These are phyloP conservation scores for Aromia moschata DNA, from an alignment of 2,888 invertebrate genomes.

Conservation along the genomic window DNA sequence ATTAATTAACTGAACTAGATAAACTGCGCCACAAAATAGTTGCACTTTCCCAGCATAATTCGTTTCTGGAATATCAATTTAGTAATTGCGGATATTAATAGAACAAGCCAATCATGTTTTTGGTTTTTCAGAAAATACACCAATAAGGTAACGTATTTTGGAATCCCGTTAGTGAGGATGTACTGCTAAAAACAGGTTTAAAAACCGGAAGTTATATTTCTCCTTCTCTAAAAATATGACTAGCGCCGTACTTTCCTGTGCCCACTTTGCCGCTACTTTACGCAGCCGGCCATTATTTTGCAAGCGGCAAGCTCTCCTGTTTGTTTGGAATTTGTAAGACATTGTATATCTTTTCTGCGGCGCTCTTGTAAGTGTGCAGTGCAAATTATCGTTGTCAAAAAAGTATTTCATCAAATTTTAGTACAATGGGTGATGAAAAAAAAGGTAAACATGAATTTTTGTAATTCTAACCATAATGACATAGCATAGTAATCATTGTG, in stretches of 20 bases:
- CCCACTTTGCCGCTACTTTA: conserved; percentile 49
- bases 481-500: conserved; percentile 33
- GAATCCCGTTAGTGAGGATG: no score
- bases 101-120: no score
- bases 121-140: no score
- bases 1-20: no score
- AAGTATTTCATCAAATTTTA: conserved; percentile 35
- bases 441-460: conserved; percentile 51
- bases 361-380: conserved; percentile 28
- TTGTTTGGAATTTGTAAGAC: conserved; percentile 42
- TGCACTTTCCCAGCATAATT: no score
- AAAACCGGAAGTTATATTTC: conserved; percentile 10
- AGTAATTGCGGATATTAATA: no score
- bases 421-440: conserved; percentile 57
- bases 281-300: conserved; percentile 55
- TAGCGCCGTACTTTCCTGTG: conserved; percentile 30
- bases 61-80: no score
- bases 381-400: conserved; percentile 24
- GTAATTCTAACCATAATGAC: conserved; percentile 48
- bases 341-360: conserved; percentile 21
- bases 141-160: no score
- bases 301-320: conserved; percentile 47
- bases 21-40: no score
- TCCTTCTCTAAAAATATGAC: conserved; percentile 22
- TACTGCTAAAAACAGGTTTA: no score